Evolutionary conservation across 2,888 invertebrate genomes (phyloP).

Genomic region (Spisula subtruncata): DNA sequence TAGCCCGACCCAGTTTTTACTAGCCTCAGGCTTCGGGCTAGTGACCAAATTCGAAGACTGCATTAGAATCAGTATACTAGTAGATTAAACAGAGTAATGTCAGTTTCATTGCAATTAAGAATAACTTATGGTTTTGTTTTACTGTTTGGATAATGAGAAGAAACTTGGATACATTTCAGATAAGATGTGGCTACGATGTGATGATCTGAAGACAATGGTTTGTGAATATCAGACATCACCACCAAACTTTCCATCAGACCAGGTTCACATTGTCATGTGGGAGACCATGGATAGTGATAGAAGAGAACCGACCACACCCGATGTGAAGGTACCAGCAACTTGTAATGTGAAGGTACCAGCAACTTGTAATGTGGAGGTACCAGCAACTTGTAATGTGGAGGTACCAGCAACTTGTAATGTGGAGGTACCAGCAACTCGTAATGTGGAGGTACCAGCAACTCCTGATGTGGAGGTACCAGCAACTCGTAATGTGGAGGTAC

Average conservation of each 20-base stretch:
- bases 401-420: background rate
- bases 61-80: too few relatives aligned
- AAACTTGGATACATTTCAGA: conserved; percentile 74
- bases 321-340: background rate
- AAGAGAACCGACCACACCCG: background rate
- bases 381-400: background rate
- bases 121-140: too few relatives aligned
- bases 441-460: too few relatives aligned
- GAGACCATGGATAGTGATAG: conserved; percentile 61
- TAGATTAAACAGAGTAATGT: too few relatives aligned
- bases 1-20: too few relatives aligned
- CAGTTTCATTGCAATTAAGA: too few relatives aligned
- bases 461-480: background rate
- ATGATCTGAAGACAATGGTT: conserved; percentile 82
- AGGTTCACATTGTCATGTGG: conserved; percentile 87
- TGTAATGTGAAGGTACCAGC: background rate
- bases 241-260: conserved; percentile 79
- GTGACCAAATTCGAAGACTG: too few relatives aligned
- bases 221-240: conserved; percentile 73
- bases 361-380: background rate
- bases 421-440: background rate
- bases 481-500: too few relatives aligned
- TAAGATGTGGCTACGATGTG: conserved; percentile 84
- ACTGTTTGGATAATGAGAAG: too few relatives aligned
- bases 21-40: too few relatives aligned